Evolutionary conservation across 2,113 vertebrate species (phyloP).

Genomic region (Bostrychus sinensis): DNA sequence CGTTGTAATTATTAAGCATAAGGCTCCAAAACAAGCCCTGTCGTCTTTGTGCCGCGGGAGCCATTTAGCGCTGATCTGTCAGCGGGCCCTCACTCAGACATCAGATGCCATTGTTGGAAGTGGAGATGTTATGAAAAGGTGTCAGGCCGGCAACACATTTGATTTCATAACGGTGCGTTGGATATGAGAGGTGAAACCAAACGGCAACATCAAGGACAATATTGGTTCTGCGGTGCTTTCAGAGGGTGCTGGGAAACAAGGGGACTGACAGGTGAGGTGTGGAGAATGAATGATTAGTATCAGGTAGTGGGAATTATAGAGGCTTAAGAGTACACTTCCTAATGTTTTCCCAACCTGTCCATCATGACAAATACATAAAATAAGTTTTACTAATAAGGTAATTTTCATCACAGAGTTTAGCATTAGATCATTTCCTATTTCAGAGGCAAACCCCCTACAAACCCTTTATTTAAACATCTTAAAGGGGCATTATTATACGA

Average conservation of each 20-base stretch:
- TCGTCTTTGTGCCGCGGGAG: slow-evolving; percentile 28
- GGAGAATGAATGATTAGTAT: not conserved
- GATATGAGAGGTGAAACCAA: slow-evolving; percentile 41
- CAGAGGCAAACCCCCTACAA: too few relatives aligned
- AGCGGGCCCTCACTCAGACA: slow-evolving; percentile 5
- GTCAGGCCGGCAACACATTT: slow-evolving; percentile 15
- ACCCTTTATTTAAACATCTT: too few relatives aligned
- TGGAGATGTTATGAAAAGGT: not conserved
- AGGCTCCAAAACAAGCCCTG: slow-evolving; percentile 26
- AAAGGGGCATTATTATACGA: too few relatives aligned
- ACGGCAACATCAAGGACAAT: slow-evolving; percentile 25
- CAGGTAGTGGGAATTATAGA: too few relatives aligned
- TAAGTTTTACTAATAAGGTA: too few relatives aligned
- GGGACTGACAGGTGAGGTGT: not conserved
- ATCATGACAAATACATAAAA: too few relatives aligned
- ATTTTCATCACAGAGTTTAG: too few relatives aligned
- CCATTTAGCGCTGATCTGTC: slow-evolving; percentile 15
- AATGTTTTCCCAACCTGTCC: too few relatives aligned
- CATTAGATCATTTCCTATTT: too few relatives aligned
- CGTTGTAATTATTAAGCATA: slow-evolving; percentile 29
- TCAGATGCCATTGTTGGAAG: not conserved
- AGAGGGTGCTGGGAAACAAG: not conserved
- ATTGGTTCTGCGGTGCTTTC: not conserved
- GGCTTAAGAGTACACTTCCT: too few relatives aligned
- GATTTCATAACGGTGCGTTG: slow-evolving; percentile 28